phyloP scores from a whole-genome alignment of 2,113 vertebrate genomes.

The Hyaena hyaena region DNA sequence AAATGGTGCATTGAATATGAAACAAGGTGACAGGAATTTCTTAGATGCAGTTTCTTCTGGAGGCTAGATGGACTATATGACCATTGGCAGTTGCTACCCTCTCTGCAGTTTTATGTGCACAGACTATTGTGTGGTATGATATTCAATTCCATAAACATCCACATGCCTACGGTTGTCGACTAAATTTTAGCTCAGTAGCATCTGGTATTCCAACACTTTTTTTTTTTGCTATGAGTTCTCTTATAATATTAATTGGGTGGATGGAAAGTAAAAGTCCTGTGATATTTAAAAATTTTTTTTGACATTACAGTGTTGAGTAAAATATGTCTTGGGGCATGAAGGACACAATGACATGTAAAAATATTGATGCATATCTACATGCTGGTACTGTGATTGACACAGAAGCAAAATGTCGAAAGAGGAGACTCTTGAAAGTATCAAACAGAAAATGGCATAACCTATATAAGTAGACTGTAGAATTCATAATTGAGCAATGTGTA shows the following conservation, averaged over 20 bases:
- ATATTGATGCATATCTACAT: neutral
- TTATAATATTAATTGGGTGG: conserved; percentile 12
- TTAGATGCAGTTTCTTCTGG: neutral
- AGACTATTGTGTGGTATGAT: neutral
- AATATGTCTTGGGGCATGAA: neutral
- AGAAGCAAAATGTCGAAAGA: conserved; percentile 12
- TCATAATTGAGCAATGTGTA: neutral
- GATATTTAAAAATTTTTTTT: neutral
- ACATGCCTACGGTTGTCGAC: neutral
- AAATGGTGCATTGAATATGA: neutral
- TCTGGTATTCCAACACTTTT: neutral
- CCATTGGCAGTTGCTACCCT: neutral
- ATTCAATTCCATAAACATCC: neutral
- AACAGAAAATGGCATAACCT: neutral
- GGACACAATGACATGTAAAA: neutral
- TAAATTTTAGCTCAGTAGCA: conserved; percentile 15
- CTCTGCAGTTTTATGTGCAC: neutral
- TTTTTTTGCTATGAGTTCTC: neutral
- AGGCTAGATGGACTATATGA: neutral
- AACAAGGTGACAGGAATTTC: neutral
- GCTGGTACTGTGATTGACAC: neutral
- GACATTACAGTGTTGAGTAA: neutral
- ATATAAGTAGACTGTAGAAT: neutral
- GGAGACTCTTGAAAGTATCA: neutral
- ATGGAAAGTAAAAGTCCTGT: neutral